Evolutionary conservation across 2,888 invertebrate species (phyloP).

Genomic region (Eupithecia inturbata): DNA sequence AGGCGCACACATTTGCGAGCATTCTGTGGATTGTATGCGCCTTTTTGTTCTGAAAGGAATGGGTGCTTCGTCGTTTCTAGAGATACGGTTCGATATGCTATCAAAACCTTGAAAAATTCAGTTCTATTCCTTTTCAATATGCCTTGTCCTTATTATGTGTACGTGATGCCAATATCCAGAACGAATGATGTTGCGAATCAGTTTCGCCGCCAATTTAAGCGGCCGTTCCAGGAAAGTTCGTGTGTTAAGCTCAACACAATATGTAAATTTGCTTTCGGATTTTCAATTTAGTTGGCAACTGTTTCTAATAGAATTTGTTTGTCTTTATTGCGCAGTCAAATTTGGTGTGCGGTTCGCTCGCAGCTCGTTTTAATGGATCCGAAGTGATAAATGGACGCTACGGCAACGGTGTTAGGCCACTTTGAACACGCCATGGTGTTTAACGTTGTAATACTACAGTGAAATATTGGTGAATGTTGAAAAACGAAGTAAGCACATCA

Average conservation of each 20-base stretch:
- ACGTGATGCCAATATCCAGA: constrained; percentile 80
- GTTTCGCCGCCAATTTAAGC: constrained; percentile 72
- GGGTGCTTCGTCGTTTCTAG: background rate
- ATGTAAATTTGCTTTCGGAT: constrained; percentile 64
- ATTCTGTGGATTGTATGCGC: background rate
- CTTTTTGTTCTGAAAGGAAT: background rate
- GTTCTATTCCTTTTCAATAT: constrained; percentile 1
- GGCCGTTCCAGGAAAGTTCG: constrained; percentile 64
- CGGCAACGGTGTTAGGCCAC: background rate
- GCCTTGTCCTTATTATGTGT: constrained; percentile 50
- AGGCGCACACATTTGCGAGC: background rate
- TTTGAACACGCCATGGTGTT: background rate
- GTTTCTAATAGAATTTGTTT: constrained; percentile 48
- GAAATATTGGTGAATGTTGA: background rate
- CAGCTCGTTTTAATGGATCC: constrained; percentile 5
- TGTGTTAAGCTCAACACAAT: constrained; percentile 62
- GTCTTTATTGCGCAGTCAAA: constrained; percentile 44
- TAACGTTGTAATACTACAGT: background rate
- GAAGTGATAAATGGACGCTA: constrained; percentile 9
- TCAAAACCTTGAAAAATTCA: background rate
- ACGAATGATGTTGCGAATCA: constrained; percentile 78
- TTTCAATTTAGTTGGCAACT: constrained; percentile 65
- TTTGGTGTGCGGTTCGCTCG: background rate
- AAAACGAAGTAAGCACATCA: background rate
- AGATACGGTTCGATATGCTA: background rate